These are phyloP conservation scores for Cheilosia scutellata DNA, from an alignment of 2,888 invertebrate genomes.

Conservation along the genomic window DNA sequence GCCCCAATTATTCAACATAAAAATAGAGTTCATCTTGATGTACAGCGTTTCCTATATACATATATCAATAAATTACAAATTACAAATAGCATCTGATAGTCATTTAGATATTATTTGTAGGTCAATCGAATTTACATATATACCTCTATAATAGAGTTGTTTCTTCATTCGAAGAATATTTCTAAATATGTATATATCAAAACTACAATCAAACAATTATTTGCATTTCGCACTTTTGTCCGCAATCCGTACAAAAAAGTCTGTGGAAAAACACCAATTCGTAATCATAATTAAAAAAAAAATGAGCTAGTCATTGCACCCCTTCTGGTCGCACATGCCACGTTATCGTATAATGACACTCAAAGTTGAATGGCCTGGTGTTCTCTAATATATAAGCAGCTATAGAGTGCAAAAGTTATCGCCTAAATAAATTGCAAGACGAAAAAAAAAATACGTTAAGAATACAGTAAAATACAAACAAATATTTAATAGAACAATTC, in stretches of 20 bases:
- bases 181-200: too few species aligned
- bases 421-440: constrained; percentile 43
- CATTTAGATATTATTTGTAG: too few species aligned
- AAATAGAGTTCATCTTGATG: too few species aligned
- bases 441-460: constrained; percentile 28
- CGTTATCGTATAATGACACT: constrained; percentile 44
- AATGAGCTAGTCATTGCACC: constrained; percentile 58
- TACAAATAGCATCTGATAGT: too few species aligned
- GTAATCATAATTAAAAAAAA: constrained; percentile 31
- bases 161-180: neutral
- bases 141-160: neutral
- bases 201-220: too few species aligned
- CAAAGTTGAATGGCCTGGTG: constrained; percentile 62
- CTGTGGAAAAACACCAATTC: neutral
- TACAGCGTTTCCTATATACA: too few species aligned
- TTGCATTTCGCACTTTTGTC: too few species aligned
- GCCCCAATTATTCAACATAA: too few species aligned
- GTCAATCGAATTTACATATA: too few species aligned
- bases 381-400: constrained; percentile 33
- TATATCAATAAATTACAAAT: too few species aligned
- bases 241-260: too few species aligned
- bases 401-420: constrained; percentile 48
- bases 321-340: constrained; percentile 32
- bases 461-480: constrained; percentile 9
- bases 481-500: constrained; percentile 7